Evolutionary conservation across 1,140 invertebrate species (phyloP), one percentile per base, ranked within the genome.

Genomic region (Ganaspis sp.): DNA sequence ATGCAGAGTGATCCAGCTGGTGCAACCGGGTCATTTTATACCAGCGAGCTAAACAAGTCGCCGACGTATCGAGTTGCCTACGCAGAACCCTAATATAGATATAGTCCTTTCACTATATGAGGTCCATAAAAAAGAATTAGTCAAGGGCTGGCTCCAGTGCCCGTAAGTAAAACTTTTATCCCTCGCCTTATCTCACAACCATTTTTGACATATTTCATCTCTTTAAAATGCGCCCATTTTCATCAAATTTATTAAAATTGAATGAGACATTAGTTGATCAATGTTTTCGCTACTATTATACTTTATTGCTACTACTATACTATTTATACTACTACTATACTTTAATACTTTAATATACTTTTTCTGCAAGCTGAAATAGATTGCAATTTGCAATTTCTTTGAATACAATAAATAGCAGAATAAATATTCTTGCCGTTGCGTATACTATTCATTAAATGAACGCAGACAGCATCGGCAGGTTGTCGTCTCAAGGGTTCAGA

Each of bases 1-100:
- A 64, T 64, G 58, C 58, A 64, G 58, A 64, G 58, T 64, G 23
- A 64, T 64, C 58, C 58, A 64, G 58, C 58, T 64, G 58, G 58
- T 34, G 58, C 58, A 64, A 64, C 58, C 26, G 58, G 58, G 58
- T 64, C 58, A 64, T 64, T 64, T 64, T 64, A 64, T 64, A 29
- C 58, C 58, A 64, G 58, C 58, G 58, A 29, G 58, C 23, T 64
- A 64, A 64, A 64, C 58, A 64, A 64, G 58, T 64, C 58, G 58
- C 58, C 15, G 58, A 26, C 23, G 58, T 64, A 64, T 64, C 58
- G 58, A 15, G 58, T 64, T 64, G 58, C 58, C 53, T 64, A 26
- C 58, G 58, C 53, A 23, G 53, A 58, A 58, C 53, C 58, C 58
- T 64, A 64, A 64, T 64, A 64, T 64, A 64, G 58, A n/a, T n/a